Evolutionary conservation across 1,140 invertebrate genomes (phyloP).

Genomic region (Battus philenor): DNA sequence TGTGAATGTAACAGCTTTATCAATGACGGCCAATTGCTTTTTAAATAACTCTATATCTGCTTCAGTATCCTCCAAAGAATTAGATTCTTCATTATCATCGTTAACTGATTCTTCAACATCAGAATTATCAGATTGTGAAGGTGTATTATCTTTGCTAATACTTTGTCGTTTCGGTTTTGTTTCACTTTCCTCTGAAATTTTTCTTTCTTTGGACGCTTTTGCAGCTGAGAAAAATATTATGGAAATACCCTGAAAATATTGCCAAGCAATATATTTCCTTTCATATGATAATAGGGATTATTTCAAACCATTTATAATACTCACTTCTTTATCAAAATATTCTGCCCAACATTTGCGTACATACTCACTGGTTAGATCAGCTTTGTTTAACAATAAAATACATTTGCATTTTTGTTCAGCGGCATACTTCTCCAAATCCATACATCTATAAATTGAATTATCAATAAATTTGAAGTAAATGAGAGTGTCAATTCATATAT

Average conservation of each 20-base stretch:
- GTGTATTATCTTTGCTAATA: conserved; percentile 22
- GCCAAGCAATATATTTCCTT: too few relatives aligned
- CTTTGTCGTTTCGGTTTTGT: conserved; percentile 15
- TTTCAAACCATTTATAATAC: too few relatives aligned
- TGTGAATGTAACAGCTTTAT: conserved; percentile 64
- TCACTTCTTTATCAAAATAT: conserved; percentile 85
- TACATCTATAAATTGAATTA: conserved; percentile 76
- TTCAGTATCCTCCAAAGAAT: conserved; percentile 58
- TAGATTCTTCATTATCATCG: conserved; percentile 36
- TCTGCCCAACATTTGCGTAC: conserved; percentile 92
- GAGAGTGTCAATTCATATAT: too few relatives aligned
- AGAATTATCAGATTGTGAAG: conserved; percentile 44
- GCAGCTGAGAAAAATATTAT: conserved; percentile 73
- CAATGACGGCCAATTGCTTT: conserved; percentile 50
- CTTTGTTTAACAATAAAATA: conserved; percentile 96
- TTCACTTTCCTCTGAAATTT: conserved; percentile 53
- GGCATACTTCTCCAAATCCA: conserved; percentile 96
- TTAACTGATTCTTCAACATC: conserved; percentile 33
- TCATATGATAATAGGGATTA: too few relatives aligned
- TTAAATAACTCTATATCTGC: conserved; percentile 64
- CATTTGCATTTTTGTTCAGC: conserved; percentile 83
- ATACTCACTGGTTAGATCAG: conserved; percentile 91
- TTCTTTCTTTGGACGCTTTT: conserved; percentile 73
- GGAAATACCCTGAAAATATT: conserved; percentile 57
- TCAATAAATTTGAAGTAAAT: too few relatives aligned